phyloP scores from a whole-genome alignment of 2,888 invertebrate species.

The Nebria salina region DNA sequence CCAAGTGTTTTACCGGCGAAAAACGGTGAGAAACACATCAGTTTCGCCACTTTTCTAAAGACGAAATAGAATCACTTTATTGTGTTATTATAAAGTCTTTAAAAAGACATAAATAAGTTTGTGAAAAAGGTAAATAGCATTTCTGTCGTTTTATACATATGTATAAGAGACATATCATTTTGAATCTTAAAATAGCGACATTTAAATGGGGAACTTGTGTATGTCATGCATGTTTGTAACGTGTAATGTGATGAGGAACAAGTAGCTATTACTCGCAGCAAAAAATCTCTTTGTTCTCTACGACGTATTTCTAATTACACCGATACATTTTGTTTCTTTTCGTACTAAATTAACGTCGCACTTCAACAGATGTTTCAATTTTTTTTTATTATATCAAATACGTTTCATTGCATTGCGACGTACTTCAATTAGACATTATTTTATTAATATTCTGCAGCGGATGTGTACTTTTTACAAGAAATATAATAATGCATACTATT shows the following conservation, averaged over 20 bases:
- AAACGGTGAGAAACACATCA: not conserved
- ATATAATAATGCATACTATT: too few species aligned
- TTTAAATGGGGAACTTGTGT: not conserved
- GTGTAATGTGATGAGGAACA: not conserved
- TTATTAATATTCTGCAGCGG: too few species aligned
- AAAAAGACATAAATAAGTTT: not conserved
- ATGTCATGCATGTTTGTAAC: not conserved
- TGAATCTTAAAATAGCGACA: not conserved
- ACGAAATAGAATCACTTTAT: not conserved
- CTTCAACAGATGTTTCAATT: not conserved
- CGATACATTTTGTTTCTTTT: not conserved
- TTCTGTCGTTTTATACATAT: not conserved
- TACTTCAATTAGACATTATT: too few species aligned
- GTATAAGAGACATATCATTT: not conserved
- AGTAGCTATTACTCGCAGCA: not conserved
- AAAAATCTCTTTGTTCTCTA: constrained; percentile 1
- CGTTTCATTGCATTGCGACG: too few species aligned
- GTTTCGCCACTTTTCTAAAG: not conserved
- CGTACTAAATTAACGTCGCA: not conserved
- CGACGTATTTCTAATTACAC: not conserved
- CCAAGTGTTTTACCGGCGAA: not conserved
- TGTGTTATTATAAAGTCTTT: not conserved
- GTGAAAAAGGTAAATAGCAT: not conserved
- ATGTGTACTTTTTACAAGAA: too few species aligned
- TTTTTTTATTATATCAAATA: too few species aligned